Base-by-base conservation (phyloP, 2,888 invertebrate species). In the Mellilla xanthometata region DNA sequence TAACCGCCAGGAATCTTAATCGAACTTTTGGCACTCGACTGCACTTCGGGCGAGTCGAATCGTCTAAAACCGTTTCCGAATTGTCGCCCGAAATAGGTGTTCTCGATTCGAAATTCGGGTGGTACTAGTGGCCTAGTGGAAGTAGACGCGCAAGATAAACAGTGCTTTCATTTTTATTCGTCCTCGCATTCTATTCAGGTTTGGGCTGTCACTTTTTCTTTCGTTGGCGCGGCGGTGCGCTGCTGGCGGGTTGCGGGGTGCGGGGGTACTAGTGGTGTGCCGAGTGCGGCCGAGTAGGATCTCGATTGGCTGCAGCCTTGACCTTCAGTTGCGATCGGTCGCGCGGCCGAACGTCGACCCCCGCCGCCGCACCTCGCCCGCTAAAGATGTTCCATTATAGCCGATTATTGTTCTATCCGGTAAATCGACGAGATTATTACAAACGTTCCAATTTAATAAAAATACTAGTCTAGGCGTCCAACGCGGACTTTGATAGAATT, bases 171-270 rank as follows among this genome's bases (percentile, higher is more conserved):
- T 86, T 90, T 89, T 88, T 88, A 84, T 81, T 73, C 81, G 88
- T 85, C 86, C 87, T 81, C 79, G 78, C 74, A 76, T 79, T 81
- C 83, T 84, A 82, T 84, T 86, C 85, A 81, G 83, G 86, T 86
- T 87, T 81, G 79, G 85, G 76, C 77, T 77, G 85, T 86, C 87
- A 89, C 89, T 89, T 89, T 89, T 89, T 88, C 79, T 88, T 88
- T 89, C 88, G 79, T 82, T 82, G 71, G 40, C 22, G 10, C 9
- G 22, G 40, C 6, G 39, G 6, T 70, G 40, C 22, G 10, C 9
- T 11, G 40, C 6, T 31, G 6, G 35, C 12, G 35, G 27, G 35
- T 30, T n/a, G 39, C 27, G 22, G 33, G 23, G 33, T 11, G 36
- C 3, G 26, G 31, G 32, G 35, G 41, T 33, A 28, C 63, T 63